phyloP scores from a whole-genome alignment of 2,888 invertebrate genomes.

The Drosophila mulleri region DNA sequence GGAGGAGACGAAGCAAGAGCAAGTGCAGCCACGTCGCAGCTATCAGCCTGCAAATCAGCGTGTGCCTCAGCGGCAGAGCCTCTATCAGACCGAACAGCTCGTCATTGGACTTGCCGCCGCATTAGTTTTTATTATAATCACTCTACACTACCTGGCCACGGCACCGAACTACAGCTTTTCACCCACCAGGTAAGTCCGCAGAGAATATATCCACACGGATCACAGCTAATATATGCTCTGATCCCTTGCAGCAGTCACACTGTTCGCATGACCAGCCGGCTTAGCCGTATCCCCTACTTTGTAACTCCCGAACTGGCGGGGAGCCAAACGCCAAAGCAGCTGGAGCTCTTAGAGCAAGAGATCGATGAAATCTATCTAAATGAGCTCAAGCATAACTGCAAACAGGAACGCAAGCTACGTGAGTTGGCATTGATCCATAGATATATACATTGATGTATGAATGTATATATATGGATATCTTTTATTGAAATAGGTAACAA shows the following conservation, averaged over 20 bases:
- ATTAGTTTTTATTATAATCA: conserved; percentile 90
- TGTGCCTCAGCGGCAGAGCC: conserved; percentile 68
- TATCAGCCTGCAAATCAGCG: conserved; percentile 79
- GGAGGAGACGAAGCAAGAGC: background rate
- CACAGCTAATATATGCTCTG: background rate
- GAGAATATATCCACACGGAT: background rate
- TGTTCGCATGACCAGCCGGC: conserved; percentile 89
- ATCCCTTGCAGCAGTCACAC: conserved; percentile 54
- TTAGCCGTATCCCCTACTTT: conserved; percentile 95
- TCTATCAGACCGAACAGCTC: conserved; percentile 67
- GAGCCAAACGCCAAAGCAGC: conserved; percentile 35
- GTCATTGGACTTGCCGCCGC: conserved; percentile 86
- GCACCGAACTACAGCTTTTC: conserved; percentile 94
- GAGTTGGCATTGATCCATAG: conserved; percentile 37
- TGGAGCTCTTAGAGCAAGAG: conserved; percentile 55
- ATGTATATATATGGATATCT: background rate
- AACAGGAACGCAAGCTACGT: conserved; percentile 65
- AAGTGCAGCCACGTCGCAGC: conserved; percentile 49
- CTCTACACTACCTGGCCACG: conserved; percentile 49
- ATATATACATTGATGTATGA: background rate
- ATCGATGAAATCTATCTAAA: conserved; percentile 57
- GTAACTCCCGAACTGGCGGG: conserved; percentile 94
- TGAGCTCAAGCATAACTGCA: conserved; percentile 63
- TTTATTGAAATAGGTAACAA: conserved; percentile 49
- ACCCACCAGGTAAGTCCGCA: conserved; percentile 86